These are phyloP conservation scores for Indicator indicator DNA, from an alignment of 2,113 vertebrate genomes.

Conservation along the genomic window DNA sequence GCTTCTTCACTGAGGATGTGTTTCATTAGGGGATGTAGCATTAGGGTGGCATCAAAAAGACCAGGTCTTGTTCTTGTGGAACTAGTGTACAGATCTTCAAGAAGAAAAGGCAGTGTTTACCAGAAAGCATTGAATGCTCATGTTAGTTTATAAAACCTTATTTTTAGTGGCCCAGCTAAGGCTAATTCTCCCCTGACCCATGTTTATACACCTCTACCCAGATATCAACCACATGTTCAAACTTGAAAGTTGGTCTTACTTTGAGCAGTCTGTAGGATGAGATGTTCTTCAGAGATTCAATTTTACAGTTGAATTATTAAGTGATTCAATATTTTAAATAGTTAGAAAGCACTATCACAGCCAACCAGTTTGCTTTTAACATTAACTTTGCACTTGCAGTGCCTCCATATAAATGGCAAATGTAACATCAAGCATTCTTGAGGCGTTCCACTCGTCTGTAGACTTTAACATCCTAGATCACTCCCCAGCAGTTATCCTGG, in stretches of 20 bases:
- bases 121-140: background rate
- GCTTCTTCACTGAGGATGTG: background rate
- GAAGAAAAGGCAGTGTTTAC: background rate
- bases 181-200: background rate
- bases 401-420: background rate
- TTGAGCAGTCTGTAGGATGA: background rate
- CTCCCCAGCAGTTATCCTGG: background rate
- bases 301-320: background rate
- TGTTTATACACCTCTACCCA: background rate
- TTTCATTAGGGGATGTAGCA: background rate
- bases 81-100: background rate
- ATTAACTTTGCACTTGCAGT: background rate
- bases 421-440: rapidly evolving
- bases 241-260: background rate
- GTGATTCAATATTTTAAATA: background rate
- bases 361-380: background rate
- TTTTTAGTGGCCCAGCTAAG: background rate
- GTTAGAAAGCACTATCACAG: background rate
- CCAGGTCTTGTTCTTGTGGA: rapidly evolving
- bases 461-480: background rate
- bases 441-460: background rate
- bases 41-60: background rate
- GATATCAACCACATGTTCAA: background rate
- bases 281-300: background rate
- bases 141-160: background rate